A percentile compares a stretch with the other conserved stretches of the same genome.
These are phyloP conservation scores for Nerophis ophidion DNA, from an alignment of 2,113 vertebrate species.

Conservation along the genomic window DNA sequence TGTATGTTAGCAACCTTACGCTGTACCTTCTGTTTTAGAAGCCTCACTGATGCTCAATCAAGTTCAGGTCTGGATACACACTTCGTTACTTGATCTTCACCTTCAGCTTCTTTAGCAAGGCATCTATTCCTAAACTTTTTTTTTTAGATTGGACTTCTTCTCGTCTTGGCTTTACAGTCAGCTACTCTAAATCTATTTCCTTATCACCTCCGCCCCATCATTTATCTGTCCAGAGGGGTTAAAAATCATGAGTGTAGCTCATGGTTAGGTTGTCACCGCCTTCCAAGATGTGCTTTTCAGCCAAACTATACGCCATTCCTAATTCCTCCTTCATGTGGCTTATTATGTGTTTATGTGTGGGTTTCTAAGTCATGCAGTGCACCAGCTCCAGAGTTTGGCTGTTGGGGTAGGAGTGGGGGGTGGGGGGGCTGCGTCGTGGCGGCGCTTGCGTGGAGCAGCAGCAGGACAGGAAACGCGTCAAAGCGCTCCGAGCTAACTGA, in stretches of 20 bases:
- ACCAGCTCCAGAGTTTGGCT: conserved; percentile 58
- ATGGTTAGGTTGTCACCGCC: conserved; percentile 1
- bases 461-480: conserved; percentile 81
- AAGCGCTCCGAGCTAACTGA: conserved; percentile 67
- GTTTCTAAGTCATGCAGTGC: conserved; percentile 25
- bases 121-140: neutral
- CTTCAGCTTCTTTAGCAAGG: no score
- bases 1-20: no score
- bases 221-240: conserved; percentile 15
- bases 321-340: neutral
- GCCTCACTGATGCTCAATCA: no score
- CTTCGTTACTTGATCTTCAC: no score
- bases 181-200: neutral
- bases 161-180: neutral
- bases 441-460: conserved; percentile 51
- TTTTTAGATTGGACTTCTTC: no score
- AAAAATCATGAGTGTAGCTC: conserved; percentile 9
- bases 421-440: conserved; percentile 52
- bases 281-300: neutral
- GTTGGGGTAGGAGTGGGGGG: conserved; percentile 28
- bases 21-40: no score
- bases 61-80: no score
- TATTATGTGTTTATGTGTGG: conserved; percentile 13
- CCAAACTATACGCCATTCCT: neutral
- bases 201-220: neutral